Conservation (phyloP, 2,888 invertebrate species). For the Pseudoips prasinana region DNA sequence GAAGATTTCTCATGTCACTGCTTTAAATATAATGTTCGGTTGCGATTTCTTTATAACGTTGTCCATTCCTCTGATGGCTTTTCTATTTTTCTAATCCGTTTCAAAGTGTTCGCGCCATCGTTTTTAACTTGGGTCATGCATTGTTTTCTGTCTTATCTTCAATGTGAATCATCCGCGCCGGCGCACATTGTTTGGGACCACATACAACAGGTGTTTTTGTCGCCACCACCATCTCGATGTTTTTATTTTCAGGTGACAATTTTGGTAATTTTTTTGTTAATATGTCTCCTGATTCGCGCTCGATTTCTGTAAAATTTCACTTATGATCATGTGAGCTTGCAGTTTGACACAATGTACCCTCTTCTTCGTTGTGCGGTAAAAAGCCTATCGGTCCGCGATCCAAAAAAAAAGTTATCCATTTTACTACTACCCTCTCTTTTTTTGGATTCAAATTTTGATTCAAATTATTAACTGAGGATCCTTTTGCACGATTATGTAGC, state of each 20-base stretch:
- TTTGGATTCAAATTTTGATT: background rate
- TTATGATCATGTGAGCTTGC: too few species aligned
- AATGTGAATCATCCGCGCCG: background rate
- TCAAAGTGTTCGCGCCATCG: background rate
- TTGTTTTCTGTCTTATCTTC: background rate
- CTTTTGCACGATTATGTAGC: background rate
- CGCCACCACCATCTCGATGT: background rate
- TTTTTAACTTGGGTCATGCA: background rate
- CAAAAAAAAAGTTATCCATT: background rate
- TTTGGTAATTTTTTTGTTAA: background rate
- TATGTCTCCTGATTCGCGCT: background rate
- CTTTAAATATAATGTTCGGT: background rate
- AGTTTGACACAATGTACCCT: too few species aligned
- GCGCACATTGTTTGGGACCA: background rate
- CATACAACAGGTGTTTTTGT: background rate
- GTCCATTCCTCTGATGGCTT: background rate
- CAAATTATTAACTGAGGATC: background rate
- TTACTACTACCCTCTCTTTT: background rate
- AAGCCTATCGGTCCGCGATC: background rate
- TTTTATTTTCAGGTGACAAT: background rate
- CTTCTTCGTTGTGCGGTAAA: background rate
- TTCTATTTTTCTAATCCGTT: background rate
- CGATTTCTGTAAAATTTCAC: too few species aligned
- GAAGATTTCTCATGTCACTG: background rate
- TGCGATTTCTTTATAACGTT: background rate